Conservation (phyloP, 2,797 vertebrate species). For the Acropternis orthonyx region DNA sequence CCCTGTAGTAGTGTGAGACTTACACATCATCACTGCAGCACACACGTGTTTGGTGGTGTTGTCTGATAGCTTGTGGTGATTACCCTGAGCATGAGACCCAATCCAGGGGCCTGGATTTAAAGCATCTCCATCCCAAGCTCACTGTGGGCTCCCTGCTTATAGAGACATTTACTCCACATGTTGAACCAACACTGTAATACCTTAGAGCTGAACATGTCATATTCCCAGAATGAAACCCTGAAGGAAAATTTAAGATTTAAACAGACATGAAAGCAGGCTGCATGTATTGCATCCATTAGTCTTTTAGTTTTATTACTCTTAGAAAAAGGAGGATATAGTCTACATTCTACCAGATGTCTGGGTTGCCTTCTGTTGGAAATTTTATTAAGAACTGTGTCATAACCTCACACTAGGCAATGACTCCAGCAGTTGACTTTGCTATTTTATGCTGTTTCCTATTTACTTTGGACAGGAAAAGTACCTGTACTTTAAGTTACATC, state of each 20-base stretch:
- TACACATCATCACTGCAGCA: fast-evolving
- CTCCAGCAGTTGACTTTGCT: not conserved
- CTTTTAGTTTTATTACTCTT: not conserved
- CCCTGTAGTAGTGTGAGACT: not conserved
- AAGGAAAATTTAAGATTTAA: slow-evolving; percentile 20
- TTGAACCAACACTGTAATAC: not conserved
- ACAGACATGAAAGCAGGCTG: not conserved
- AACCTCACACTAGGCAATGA: not conserved
- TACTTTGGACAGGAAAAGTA: not conserved
- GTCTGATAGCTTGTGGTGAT: not conserved
- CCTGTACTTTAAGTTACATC: not conserved
- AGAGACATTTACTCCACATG: not conserved
- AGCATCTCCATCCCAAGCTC: not conserved
- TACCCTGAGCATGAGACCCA: not conserved
- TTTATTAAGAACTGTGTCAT: not conserved
- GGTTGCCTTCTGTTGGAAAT: not conserved
- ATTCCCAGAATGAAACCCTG: not conserved
- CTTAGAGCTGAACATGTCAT: slow-evolving; percentile 8
- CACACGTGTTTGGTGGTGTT: fast-evolving
- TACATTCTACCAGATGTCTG: not conserved
- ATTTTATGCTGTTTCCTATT: not conserved
- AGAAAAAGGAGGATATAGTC: not conserved
- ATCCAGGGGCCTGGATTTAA: not conserved
- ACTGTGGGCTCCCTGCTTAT: not conserved
- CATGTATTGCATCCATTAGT: not conserved